Percentiles rank a stretch among this genome's conserved stretches.
Conservation (phyloP, 2,113 vertebrate genomes). For the Calcarius ornatus region DNA sequence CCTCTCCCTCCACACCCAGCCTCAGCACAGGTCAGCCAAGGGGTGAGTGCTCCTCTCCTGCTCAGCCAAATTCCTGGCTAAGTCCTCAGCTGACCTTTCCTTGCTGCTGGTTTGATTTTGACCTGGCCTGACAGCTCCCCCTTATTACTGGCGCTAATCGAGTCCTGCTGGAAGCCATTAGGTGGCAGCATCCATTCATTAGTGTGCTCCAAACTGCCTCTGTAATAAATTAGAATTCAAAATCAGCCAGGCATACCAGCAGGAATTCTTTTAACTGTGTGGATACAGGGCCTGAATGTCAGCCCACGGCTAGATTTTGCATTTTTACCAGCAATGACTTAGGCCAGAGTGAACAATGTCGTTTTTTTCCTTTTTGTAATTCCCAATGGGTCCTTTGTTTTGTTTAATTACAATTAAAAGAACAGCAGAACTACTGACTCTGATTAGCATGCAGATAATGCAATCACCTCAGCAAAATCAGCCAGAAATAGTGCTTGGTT, state of each 20-base stretch:
- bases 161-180: slow-evolving; percentile 29
- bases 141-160: background rate
- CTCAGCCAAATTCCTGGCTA: background rate
- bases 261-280: slow-evolving; percentile 1
- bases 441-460: background rate
- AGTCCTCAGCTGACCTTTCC: background rate
- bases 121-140: background rate
- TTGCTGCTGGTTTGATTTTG: background rate
- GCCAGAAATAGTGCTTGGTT: background rate
- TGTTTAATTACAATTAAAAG: slow-evolving; percentile 3
- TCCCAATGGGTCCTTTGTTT: slow-evolving; percentile 14
- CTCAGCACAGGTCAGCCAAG: background rate
- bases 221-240: background rate
- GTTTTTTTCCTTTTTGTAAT: background rate
- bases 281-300: background rate
- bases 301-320: background rate
- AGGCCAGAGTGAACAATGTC: background rate
- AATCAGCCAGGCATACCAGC: background rate
- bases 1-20: background rate
- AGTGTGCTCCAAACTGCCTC: background rate
- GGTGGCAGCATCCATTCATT: slow-evolving; percentile 54
- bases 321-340: background rate
- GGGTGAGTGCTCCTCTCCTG: background rate
- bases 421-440: background rate
- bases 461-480: slow-evolving; percentile 1